Evolutionary conservation across 2,113 vertebrate genomes (phyloP).

Genomic region (Lycaon pictus): DNA sequence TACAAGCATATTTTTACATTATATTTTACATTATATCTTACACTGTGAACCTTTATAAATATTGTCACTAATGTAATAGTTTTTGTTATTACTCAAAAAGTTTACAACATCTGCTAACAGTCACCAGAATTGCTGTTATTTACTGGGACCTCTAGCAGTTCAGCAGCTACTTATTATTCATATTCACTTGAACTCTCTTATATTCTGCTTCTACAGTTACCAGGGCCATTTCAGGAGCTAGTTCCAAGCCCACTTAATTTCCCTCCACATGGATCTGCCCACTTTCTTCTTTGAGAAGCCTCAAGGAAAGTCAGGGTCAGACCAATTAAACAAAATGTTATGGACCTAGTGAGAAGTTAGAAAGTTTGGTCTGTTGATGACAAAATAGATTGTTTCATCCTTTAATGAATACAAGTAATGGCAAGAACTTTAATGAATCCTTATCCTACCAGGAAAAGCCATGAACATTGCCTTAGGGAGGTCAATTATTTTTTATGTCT

Average conservation of each 20-base stretch:
- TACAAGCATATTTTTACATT: not conserved
- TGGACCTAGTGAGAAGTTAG: conserved; percentile 61
- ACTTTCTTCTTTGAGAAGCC: conserved; percentile 40
- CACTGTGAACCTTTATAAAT: not conserved
- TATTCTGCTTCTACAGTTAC: not conserved
- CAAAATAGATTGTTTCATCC: conserved; percentile 73
- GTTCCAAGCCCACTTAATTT: conserved; percentile 42
- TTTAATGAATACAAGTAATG: conserved; percentile 74
- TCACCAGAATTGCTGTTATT: not conserved
- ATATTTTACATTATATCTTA: not conserved
- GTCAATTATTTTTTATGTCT: conserved; percentile 82
- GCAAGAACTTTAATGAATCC: conserved; percentile 74
- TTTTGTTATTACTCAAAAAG: not conserved
- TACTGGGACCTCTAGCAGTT: not conserved
- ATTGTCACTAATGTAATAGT: not conserved
- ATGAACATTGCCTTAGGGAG: conserved; percentile 75
- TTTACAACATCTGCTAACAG: not conserved
- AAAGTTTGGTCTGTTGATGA: conserved; percentile 75
- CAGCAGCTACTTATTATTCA: not conserved
- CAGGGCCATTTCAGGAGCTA: not conserved
- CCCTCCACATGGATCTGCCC: not conserved
- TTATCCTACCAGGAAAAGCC: conserved; percentile 45
- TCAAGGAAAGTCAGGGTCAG: conserved; percentile 45
- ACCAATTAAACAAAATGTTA: conserved; percentile 71
- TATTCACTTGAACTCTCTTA: not conserved